phyloP scores from a whole-genome alignment of 1,140 invertebrate genomes.

The Cotesia glomerata region DNA sequence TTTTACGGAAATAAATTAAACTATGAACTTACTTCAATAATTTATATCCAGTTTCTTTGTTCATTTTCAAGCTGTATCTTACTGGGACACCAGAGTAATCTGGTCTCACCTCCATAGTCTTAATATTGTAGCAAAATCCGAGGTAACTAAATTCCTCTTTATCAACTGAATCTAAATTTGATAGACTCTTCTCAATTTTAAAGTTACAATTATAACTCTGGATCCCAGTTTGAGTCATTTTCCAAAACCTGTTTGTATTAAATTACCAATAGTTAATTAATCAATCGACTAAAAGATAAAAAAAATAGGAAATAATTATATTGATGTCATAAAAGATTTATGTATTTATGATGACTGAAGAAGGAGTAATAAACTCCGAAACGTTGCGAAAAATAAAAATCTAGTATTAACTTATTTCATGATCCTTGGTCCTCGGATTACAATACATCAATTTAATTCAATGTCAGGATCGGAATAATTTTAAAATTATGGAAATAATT shows the following conservation, averaged over 20 bases:
- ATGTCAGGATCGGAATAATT: too few species aligned
- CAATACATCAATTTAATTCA: too few species aligned
- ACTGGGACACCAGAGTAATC: not conserved
- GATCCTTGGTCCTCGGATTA: too few species aligned
- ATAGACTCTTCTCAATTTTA: not conserved
- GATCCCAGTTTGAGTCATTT: not conserved
- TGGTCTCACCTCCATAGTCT: not conserved
- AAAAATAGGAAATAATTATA: too few species aligned
- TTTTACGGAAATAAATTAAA: not conserved
- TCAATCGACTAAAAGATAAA: too few species aligned
- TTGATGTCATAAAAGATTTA: constrained; percentile 17
- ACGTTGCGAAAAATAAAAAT: too few species aligned
- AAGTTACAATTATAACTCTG: constrained; percentile 9
- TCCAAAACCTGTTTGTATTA: too few species aligned
- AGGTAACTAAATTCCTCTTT: not conserved
- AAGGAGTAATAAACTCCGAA: too few species aligned
- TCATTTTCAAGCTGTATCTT: not conserved
- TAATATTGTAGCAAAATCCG: constrained; percentile 4
- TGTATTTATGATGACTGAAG: not conserved
- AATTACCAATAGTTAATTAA: too few species aligned
- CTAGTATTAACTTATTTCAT: too few species aligned
- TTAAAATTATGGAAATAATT: not conserved
- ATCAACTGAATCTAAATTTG: constrained; percentile 1
- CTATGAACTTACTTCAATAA: not conserved
- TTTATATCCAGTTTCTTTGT: too few species aligned